These are phyloP conservation scores for Pachypeltis micranthus DNA, from an alignment of 1,140 invertebrate species.

Conservation along the genomic window DNA sequence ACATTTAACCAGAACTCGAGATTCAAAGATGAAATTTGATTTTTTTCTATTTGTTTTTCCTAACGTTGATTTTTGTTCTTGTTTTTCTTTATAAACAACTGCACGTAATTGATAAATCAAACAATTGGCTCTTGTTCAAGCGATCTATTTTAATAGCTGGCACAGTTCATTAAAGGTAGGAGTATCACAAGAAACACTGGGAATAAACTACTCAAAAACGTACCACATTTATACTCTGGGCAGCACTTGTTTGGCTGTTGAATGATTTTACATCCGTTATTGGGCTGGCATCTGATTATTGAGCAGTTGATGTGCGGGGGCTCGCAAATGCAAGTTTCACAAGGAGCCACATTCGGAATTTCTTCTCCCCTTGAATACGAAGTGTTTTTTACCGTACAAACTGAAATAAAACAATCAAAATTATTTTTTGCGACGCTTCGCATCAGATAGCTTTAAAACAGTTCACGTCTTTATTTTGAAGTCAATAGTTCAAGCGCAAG, in stretches of 20 bases:
- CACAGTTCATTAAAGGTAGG: too few relatives aligned
- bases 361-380: conserved; percentile 16
- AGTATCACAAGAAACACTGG: not conserved
- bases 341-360: conserved; percentile 26
- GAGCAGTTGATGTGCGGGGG: conserved; percentile 27
- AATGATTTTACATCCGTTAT: conserved; percentile 54
- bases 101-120: too few relatives aligned
- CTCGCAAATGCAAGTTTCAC: conserved; percentile 28
- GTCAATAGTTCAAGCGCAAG: not conserved
- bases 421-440: not conserved
- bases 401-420: not conserved
- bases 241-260: conserved; percentile 60
- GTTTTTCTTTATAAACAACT: too few relatives aligned
- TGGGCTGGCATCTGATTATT: conserved; percentile 30
- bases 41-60: too few relatives aligned
- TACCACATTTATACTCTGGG: conserved; percentile 67
- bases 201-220: conserved; percentile 26
- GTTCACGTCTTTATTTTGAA: not conserved
- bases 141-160: too few relatives aligned
- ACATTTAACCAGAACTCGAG: too few relatives aligned
- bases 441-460: not conserved
- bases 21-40: too few relatives aligned
- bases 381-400: conserved; percentile 1
- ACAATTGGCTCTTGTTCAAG: too few relatives aligned
- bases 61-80: too few relatives aligned